phyloP scores from a whole-genome alignment of 2,888 invertebrate species.

The Phasia obesa region DNA sequence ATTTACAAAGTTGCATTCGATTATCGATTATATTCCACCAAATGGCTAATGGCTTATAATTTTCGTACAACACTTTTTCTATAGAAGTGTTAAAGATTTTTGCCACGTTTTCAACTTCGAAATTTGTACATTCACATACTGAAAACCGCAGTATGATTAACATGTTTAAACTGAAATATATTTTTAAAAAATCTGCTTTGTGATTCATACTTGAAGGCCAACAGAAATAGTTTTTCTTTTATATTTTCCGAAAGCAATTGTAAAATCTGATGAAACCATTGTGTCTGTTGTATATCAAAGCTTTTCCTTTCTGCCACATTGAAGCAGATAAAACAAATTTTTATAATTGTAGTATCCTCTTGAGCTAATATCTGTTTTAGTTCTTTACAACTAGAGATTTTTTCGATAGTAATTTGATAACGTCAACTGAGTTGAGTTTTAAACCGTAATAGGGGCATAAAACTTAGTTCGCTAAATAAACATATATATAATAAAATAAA shows the following conservation, averaged over 20 bases:
- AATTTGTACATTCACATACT: slow-evolving; percentile 8
- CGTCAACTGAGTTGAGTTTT: too few relatives aligned
- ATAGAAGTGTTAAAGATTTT: slow-evolving; percentile 23
- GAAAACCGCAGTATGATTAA: neutral
- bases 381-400: slow-evolving; percentile 24
- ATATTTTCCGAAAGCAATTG: neutral
- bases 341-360: neutral
- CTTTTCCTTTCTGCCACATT: neutral
- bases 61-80: slow-evolving; percentile 30
- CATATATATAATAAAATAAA: too few relatives aligned
- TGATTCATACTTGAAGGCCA: neutral
- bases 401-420: slow-evolving; percentile 38
- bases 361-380: neutral
- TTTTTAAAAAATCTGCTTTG: neutral
- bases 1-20: neutral
- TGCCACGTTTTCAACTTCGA: neutral
- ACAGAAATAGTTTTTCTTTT: slow-evolving; percentile 12
- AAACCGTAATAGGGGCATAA: too few relatives aligned
- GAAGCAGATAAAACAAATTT: slow-evolving; percentile 24
- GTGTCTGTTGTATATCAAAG: neutral
- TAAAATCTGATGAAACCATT: neutral
- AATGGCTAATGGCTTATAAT: neutral
- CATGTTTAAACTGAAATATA: neutral
- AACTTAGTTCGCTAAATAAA: too few relatives aligned
- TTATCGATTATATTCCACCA: neutral